A percentile compares a stretch with the other conserved stretches of the same genome.
Conservation (phyloP, 2,113 vertebrate species). For the Anarrhichthys ocellatus region DNA sequence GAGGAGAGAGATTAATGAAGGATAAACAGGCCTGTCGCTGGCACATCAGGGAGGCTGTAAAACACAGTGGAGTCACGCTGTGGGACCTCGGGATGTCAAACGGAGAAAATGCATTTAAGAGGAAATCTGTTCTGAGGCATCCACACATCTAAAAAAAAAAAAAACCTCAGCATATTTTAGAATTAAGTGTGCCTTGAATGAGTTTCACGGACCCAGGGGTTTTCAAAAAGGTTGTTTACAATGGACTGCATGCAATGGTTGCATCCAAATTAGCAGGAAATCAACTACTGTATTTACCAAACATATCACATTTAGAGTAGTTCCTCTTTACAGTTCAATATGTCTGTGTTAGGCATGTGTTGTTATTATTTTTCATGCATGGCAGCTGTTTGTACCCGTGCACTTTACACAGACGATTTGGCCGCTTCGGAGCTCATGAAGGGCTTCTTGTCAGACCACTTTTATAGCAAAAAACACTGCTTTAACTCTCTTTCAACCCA, state of each 20-base stretch:
- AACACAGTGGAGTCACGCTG: conserved; percentile 44
- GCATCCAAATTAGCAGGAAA: background rate
- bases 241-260: background rate
- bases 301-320: background rate
- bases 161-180: background rate
- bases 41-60: conserved; percentile 56
- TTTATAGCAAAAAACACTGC: background rate
- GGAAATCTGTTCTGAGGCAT: conserved; percentile 8
- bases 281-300: background rate
- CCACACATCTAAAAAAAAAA: conserved; percentile 3
- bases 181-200: background rate
- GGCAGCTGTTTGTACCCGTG: background rate
- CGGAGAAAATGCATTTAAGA: conserved; percentile 38
- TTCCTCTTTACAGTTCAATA: background rate
- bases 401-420: background rate
- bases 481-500: background rate
- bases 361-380: background rate
- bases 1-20: conserved; percentile 69
- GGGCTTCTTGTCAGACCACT: background rate
- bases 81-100: conserved; percentile 25
- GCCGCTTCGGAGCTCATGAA: background rate
- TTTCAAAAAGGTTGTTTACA: background rate
- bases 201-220: background rate
- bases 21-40: conserved; percentile 58
- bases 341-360: background rate